Base-by-base conservation (phyloP, 2,888 invertebrate species). In the Acleris sparsana region DNA sequence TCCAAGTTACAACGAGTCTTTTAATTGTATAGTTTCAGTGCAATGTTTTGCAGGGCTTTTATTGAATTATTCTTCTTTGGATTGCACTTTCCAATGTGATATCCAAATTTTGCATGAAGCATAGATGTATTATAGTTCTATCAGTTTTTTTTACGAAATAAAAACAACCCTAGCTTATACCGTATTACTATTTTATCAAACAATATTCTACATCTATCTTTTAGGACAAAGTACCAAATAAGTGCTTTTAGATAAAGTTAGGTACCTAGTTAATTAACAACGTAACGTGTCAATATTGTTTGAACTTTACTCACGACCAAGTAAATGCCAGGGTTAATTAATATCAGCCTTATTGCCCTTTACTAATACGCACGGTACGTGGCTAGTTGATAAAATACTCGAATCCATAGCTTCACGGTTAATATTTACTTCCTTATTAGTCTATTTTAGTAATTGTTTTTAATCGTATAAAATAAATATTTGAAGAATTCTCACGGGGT, bases 281-380 rank as follows among this genome's bases (percentile, higher is more conserved):
- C 13, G 16, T 22, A 65, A 61, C 56, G 60, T 55, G 55, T 61
- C 59, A 22, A 17, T 55, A 44, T 29, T 65, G 46, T 61, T 61
- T 65, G 60, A 65, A 65, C 65, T 65, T 65, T 65, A 51, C 55
- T 51, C 46, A 43, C 29, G 43, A 18, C 43, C 44, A n/a, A 29
- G 53, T 13, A 65, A 65, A 65, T 65, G 65, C 51, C 65, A 65
- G 44, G 16, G 51, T 29, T 60, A 55, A 60, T 60, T 65, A 65
- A 65, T 65, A 51, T 43, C 55, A 20, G 33, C 18, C 44, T 55
- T 46, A n/a, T 17, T 61, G 60, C 44, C 60, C 65, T 65, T 65
- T 65, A 13, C 5, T 5, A n/a, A 25, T 29, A 4, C 43, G 25
- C 25, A 9, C 18, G 9, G 33, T 46, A 25, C 3, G 13, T 25